A percentile compares a stretch with the other conserved stretches of the same genome.
phyloP scores from a whole-genome alignment of 2,888 invertebrate genomes.

The Tenthredo notha region DNA sequence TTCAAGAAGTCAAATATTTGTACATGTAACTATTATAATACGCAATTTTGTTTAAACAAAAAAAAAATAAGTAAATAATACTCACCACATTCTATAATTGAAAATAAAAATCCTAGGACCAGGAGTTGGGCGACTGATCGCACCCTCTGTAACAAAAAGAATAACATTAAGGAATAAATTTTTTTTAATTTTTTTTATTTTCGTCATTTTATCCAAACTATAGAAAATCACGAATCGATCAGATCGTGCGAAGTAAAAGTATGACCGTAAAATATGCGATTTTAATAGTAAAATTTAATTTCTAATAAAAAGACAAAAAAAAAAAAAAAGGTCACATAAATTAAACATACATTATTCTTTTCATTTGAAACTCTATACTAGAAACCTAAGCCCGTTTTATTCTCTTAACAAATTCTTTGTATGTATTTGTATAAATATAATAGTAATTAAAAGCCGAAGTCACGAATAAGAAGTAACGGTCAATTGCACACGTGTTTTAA shows the following conservation, averaged over 20 bases:
- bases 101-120: slow-evolving; percentile 68
- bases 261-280: background rate
- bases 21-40: too few relatives aligned
- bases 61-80: background rate
- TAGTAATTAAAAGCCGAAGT: slow-evolving; percentile 2
- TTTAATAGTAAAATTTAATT: background rate
- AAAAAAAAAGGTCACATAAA: background rate
- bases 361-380: background rate
- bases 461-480: slow-evolving; percentile 40
- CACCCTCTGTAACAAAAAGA: slow-evolving; percentile 69
- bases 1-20: background rate
- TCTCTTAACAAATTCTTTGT: background rate
- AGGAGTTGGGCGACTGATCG: slow-evolving; percentile 69
- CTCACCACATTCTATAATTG: slow-evolving; percentile 71
- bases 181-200: background rate
- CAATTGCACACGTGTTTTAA: slow-evolving; percentile 17
- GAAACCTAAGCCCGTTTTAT: background rate
- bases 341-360: background rate
- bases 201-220: background rate
- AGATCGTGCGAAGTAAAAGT: background rate
- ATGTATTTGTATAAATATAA: background rate
- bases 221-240: background rate
- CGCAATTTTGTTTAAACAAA: background rate
- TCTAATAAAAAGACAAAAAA: background rate
- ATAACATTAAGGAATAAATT: background rate